Base-by-base conservation (phyloP, 1,140 invertebrate species). In the Lysiphlebus fabarum region DNA sequence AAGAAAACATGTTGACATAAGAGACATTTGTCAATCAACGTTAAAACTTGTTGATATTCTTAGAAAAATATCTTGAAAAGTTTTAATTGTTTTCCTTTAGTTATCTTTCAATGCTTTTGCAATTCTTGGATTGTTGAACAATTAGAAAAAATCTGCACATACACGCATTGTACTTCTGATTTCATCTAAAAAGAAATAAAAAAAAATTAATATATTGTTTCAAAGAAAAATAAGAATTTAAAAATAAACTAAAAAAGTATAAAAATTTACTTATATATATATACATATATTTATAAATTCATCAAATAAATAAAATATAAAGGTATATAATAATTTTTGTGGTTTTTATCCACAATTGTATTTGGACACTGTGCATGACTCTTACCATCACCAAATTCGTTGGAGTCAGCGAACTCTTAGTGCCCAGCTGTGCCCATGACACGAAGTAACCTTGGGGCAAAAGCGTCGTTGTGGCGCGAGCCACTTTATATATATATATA, bases 381-480 rank as follows among this genome's bases (percentile, higher is more conserved):
- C 6, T 8, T n/a, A 10, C 9, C 7, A 7, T 43, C 14, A 37
- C 14, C 5, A 12, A 54, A 17, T 42, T 26, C 41, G 41, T 12
- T n/a, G 4, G 17, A 48, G 34, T 48, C 45, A 48, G 45, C 55
- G 45, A 49, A 57, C 44, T 33, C 55, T 12, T 40, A 36, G n/a
- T 33, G 44, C 55, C 55, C 55, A 57, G 55, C 45, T 57, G 49
- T 43, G 50, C 57, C 56, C 57, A 34, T 59, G 57, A 59, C 57
- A 59, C 34, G n/a, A 14, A 59, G 50, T 59, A 59, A 59, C 57
- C 57, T 59, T 59, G 57, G 12, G 40, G 45, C 55, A 49, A 7
- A 48, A 26, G 17, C 17, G 17, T 26, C 17, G 17, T 51, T 37
- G 43, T 41, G 55, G 33, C 36, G 45, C 44, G 36, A 57, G 11